Conservation (phyloP, 2,113 vertebrate genomes). For the Misgurnus anguillicaudatus region DNA sequence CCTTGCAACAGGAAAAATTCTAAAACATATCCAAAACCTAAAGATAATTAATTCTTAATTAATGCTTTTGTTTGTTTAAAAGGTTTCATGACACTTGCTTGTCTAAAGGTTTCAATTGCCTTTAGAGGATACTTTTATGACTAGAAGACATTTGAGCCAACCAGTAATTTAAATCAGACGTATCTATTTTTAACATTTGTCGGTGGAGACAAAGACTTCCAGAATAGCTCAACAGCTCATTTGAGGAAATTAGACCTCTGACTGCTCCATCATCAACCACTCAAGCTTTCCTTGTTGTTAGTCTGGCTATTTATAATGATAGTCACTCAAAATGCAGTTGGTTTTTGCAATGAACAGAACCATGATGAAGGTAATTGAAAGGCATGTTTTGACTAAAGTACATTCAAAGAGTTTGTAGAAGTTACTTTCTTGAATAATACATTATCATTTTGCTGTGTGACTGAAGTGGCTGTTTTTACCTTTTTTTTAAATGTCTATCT, state of each 20-base stretch:
- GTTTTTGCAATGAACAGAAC: background rate
- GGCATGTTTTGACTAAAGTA: constrained; percentile 4
- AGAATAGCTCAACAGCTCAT: constrained; percentile 23
- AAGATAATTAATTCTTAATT: too few species aligned
- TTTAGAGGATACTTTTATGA: background rate
- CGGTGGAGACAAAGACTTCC: constrained; percentile 2
- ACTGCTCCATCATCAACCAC: constrained; percentile 29
- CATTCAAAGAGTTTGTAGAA: background rate
- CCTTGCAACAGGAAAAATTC: too few species aligned
- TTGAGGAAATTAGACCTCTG: constrained; percentile 39
- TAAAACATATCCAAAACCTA: too few species aligned
- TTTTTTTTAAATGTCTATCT: background rate
- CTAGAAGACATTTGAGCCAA: background rate
- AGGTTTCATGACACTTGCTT: background rate
- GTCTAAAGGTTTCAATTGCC: too few species aligned
- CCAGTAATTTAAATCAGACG: background rate
- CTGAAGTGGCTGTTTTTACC: background rate
- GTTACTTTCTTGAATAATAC: background rate
- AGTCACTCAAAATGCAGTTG: constrained; percentile 17
- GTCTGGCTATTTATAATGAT: constrained; percentile 41
- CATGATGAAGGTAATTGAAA: constrained; percentile 26
- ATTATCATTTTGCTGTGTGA: background rate
- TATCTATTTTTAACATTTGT: constrained; percentile 16
- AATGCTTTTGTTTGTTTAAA: too few species aligned
- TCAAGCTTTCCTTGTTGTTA: constrained; percentile 26